Base-by-base conservation (phyloP, 2,113 vertebrate genomes). In the Callionymus lyra region DNA sequence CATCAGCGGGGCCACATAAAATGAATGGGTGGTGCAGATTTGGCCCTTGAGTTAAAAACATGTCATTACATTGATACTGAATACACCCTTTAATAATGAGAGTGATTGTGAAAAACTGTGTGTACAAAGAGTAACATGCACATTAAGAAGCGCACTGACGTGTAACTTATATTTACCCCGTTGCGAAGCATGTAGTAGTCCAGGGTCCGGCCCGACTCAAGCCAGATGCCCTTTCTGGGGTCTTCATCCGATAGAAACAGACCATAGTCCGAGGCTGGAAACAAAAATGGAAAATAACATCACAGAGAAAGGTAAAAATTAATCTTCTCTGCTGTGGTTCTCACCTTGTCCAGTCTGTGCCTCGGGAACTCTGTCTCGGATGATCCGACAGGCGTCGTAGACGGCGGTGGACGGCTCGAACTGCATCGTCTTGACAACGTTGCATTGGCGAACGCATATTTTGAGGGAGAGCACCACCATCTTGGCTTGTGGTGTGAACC, bases 381-480 rank as follows among this genome's bases (percentile, higher is more conserved):
- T 96, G 14, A 92, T 91, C 31, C 93, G 76, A 17, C 95, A 99
- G 0, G 95, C 93, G 1, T 99, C 95, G 0, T 98, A 98, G 16
- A 98, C 86, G 0, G 93, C 93, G 0, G 94, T 97, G 31, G 92
- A 96, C 0, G 95, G 95, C 31, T 98, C 94, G 41, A 98, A 99
- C 72, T 99, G 95, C 94, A 99, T 99, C 0, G 95, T 99, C 84
- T 99, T 98, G 69, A 99, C 93, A 6, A 99, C 94, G 2, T 98
- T 99, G 86, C 94, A 96, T 9, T 98, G 95, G 17, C 94, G 92
- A 38, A 99, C 82, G 33, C 95, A 99, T 51, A 99, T 98, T 85
- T 99, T 99, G 60, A 99, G 68, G 9, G 95, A 98, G 44, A 99
- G 75, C 38, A 87, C 93, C 68, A 99, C 95, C 95, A 98, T 99